A percentile compares a stretch with the other conserved stretches of the same genome.
These are phyloP conservation scores for Tetraodon nigroviridis DNA, from an alignment of 2,113 vertebrate genomes.

Conservation along the genomic window DNA sequence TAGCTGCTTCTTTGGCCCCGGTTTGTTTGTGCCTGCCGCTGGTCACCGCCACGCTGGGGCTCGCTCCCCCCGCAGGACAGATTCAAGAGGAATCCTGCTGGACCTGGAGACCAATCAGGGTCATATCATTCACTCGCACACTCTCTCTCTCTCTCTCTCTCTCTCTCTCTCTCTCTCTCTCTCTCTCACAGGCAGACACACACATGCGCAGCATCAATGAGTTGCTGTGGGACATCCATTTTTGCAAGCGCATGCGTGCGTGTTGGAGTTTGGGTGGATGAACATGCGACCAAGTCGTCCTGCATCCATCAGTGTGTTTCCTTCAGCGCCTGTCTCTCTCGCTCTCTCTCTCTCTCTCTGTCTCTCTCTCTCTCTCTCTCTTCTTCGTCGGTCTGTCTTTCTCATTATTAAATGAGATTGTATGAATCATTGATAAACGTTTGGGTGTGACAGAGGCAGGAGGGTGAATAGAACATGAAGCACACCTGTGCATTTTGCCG, in stretches of 20 bases:
- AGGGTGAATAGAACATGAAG: conserved; percentile 50
- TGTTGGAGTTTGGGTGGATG: conserved; percentile 5
- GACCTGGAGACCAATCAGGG: conserved; percentile 43
- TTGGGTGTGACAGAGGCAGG: conserved; percentile 44
- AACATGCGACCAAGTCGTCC: conserved; percentile 31
- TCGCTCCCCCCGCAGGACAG: conserved; percentile 16
- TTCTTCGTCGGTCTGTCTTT: too few relatives aligned
- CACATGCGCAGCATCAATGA: conserved; percentile 34
- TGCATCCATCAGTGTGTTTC: conserved; percentile 18
- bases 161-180: too few relatives aligned
- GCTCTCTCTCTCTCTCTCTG: background rate
- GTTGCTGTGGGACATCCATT: conserved; percentile 27
- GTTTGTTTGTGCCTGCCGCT: conserved; percentile 49
- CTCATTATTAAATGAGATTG: conserved; percentile 54
- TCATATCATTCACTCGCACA: conserved; percentile 47
- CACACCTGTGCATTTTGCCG: conserved; percentile 56
- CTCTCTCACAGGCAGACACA: conserved; percentile 6
- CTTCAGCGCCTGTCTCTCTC: background rate
- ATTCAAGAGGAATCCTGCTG: conserved; percentile 54
- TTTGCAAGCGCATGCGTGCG: conserved; percentile 13
- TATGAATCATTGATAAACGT: conserved; percentile 61
- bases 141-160: background rate
- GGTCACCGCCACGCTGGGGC: conserved; percentile 47
- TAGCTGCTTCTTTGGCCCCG: conserved; percentile 22
- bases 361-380: too few relatives aligned